These are phyloP conservation scores for Dipus sagitta DNA, from an alignment of 2,797 vertebrate species.

Conservation along the genomic window DNA sequence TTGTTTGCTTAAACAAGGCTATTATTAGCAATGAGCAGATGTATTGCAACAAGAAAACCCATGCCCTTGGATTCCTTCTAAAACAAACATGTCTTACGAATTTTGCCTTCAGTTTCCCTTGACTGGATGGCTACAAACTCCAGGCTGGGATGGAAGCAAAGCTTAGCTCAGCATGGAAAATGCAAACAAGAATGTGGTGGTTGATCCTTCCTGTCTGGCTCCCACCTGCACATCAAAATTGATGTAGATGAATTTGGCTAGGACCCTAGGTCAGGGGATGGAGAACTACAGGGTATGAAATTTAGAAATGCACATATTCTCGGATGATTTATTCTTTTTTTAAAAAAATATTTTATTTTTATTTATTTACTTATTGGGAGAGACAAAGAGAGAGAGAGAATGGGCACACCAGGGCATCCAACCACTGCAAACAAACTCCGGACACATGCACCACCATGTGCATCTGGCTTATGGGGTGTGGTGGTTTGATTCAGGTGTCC, in stretches of 20 bases:
- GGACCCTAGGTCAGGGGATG: background rate
- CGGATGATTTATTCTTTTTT: background rate
- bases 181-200: fast-evolving
- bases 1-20: background rate
- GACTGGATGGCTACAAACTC: background rate
- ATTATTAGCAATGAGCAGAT: background rate
- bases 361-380: no score
- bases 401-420: no score
- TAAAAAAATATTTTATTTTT: no score
- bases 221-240: background rate
- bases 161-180: background rate
- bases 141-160: background rate
- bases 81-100: background rate
- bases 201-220: background rate
- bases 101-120: background rate
- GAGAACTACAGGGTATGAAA: background rate
- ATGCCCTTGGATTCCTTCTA: background rate
- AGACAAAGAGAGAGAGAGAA: no score
- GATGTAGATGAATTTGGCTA: background rate
- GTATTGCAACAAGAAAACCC: background rate
- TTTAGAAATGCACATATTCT: background rate
- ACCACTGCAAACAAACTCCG: no score
- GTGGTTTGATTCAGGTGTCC: no score
- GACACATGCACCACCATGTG: no score
- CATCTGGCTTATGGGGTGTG: no score